Conservation (phyloP, 2,113 vertebrate species). For the Eretmochelys imbricata region DNA sequence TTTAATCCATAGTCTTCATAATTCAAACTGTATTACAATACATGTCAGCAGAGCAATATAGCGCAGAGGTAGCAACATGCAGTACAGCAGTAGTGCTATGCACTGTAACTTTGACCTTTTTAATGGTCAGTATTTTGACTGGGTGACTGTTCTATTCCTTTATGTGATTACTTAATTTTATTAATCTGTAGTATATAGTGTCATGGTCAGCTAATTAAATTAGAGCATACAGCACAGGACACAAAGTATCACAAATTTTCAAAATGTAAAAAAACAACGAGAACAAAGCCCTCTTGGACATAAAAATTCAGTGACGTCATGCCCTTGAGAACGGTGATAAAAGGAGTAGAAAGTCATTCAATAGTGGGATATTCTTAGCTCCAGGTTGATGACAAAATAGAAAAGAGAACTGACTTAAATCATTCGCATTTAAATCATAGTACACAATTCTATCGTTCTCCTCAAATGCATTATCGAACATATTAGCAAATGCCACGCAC, state of each 20-base stretch:
- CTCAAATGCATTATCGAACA: neutral
- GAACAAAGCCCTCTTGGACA: neutral
- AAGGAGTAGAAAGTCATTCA: neutral
- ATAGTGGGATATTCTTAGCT: neutral
- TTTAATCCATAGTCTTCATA: neutral
- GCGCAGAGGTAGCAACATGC: neutral
- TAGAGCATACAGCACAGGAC: rapidly evolving
- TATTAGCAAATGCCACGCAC: neutral
- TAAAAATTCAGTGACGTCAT: neutral
- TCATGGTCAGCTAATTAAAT: neutral
- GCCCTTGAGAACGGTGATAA: neutral
- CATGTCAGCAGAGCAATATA: neutral
- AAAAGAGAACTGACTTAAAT: neutral
- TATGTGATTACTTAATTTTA: neutral
- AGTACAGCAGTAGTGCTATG: rapidly evolving
- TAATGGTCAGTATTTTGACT: neutral
- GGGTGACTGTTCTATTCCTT: neutral
- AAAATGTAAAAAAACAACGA: rapidly evolving
- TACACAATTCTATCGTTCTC: neutral
- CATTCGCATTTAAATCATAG: neutral
- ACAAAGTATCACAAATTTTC: neutral
- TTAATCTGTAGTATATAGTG: neutral
- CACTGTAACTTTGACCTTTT: neutral
- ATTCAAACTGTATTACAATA: neutral
- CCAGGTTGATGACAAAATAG: neutral